These are phyloP conservation scores for Channa maculata DNA, from an alignment of 2,113 vertebrate species.

Conservation along the genomic window DNA sequence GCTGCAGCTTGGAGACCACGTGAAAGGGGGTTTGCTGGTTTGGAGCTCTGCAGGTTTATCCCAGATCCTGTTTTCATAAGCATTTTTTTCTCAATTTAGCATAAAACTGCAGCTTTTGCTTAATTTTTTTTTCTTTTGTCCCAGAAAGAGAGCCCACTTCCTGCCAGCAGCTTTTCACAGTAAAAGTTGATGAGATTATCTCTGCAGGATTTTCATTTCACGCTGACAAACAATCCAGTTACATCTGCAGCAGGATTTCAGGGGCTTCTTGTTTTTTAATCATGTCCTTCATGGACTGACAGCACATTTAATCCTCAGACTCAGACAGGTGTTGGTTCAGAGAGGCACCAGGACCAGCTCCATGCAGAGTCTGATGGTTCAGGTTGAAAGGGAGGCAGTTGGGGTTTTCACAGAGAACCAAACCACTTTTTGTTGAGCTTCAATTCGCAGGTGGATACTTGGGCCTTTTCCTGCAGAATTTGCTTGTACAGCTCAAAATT, in stretches of 20 bases:
- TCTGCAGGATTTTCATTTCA: conserved; percentile 42
- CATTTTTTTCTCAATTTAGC: too few relatives aligned
- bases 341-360: neutral
- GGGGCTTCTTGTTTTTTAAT: conserved; percentile 8
- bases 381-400: neutral
- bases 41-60: too few relatives aligned
- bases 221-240: conserved; percentile 39
- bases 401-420: too few relatives aligned
- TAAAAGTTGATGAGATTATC: conserved; percentile 53
- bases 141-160: conserved; percentile 17
- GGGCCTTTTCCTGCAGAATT: too few relatives aligned
- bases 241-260: conserved; percentile 19
- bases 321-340: neutral
- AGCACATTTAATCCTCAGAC: neutral
- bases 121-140: neutral
- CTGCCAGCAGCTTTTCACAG: conserved; percentile 24
- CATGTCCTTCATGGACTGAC: conserved; percentile 8
- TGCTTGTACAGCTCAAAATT: too few relatives aligned
- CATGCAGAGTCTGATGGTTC: neutral
- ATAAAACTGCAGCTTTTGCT: neutral
- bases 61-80: too few relatives aligned
- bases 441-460: too few relatives aligned
- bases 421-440: too few relatives aligned
- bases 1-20: too few relatives aligned
- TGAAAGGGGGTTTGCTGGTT: too few relatives aligned